phyloP scores from a whole-genome alignment of 2,888 invertebrate species.

The Drosophila infuscata region DNA sequence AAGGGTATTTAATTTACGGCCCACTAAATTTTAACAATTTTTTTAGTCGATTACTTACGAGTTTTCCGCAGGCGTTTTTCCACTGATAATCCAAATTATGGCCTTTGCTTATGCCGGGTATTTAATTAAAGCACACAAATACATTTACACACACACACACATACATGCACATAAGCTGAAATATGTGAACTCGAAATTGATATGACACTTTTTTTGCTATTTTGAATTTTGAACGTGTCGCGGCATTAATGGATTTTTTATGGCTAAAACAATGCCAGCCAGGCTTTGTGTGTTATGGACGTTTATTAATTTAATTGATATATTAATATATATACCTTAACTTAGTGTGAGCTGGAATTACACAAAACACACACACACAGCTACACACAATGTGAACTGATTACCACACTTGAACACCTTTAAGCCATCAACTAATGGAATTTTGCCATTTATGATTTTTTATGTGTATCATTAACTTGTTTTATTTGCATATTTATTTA shows the following conservation, averaged over 20 bases:
- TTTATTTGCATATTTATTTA: conserved; percentile 40
- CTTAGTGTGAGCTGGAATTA: conserved; percentile 55
- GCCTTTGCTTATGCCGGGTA: conserved; percentile 30
- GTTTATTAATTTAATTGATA: conserved; percentile 45
- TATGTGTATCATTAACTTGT: conserved; percentile 2
- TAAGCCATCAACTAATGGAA: conserved; percentile 59
- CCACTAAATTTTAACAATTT: neutral
- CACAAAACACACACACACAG: conserved; percentile 10
- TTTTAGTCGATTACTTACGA: conserved; percentile 26
- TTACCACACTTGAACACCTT: conserved; percentile 49
- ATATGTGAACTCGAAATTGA: conserved; percentile 29
- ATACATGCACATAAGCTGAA: conserved; percentile 2
- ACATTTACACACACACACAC: conserved; percentile 3
- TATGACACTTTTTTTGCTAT: conserved; percentile 24
- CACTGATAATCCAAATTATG: conserved; percentile 64
- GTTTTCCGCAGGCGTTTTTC: conserved; percentile 14
- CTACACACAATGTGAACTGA: conserved; percentile 7
- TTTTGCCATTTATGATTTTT: conserved; percentile 54
- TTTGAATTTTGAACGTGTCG: conserved; percentile 12
- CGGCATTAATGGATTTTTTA: conserved; percentile 46
- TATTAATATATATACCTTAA: conserved; percentile 38
- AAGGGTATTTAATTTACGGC: neutral
- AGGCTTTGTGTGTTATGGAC: conserved; percentile 41
- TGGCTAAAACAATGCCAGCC: conserved; percentile 47
- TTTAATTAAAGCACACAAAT: conserved; percentile 41